These are phyloP conservation scores for Spea bombifrons DNA, from an alignment of 2,113 vertebrate species.

Conservation along the genomic window DNA sequence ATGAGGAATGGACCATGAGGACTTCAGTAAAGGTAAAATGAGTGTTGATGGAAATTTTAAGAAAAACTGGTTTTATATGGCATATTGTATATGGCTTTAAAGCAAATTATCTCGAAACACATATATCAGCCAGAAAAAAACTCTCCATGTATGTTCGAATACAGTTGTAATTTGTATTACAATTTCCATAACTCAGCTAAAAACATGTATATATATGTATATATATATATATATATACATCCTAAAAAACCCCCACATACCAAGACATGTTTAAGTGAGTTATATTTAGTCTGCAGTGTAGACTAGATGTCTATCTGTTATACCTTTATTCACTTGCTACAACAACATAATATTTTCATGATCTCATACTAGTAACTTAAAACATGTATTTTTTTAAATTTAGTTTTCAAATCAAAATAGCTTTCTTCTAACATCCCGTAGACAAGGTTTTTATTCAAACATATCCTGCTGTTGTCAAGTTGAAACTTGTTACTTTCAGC, in stretches of 20 bases:
- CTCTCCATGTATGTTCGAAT: no score
- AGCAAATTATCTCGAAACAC: no score
- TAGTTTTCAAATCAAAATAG: slow-evolving; percentile 18
- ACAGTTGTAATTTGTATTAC: no score
- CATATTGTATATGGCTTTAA: no score
- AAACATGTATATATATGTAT: no score
- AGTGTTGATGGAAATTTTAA: no score
- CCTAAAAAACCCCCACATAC: no score
- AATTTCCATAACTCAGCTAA: no score
- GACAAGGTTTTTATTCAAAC: slow-evolving; percentile 16
- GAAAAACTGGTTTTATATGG: no score
- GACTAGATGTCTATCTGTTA: slow-evolving; percentile 24
- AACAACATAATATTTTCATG: slow-evolving; percentile 22
- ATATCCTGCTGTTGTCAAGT: slow-evolving; percentile 39
- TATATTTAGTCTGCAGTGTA: slow-evolving; percentile 5
- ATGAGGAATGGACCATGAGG: slow-evolving; percentile 10
- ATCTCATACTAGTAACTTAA: slow-evolving; percentile 9
- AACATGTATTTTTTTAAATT: slow-evolving; percentile 10
- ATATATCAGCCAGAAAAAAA: no score
- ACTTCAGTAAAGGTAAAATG: slow-evolving; percentile 11
- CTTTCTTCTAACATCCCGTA: slow-evolving; percentile 9
- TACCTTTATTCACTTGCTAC: not conserved
- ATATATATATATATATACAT: no score
- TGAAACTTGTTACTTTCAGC: slow-evolving; percentile 21
- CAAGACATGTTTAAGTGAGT: slow-evolving; percentile 1